Evolutionary conservation across 1,140 invertebrate species (phyloP), one percentile per base, ranked within the genome.

Genomic region (Ceratina japonica): DNA sequence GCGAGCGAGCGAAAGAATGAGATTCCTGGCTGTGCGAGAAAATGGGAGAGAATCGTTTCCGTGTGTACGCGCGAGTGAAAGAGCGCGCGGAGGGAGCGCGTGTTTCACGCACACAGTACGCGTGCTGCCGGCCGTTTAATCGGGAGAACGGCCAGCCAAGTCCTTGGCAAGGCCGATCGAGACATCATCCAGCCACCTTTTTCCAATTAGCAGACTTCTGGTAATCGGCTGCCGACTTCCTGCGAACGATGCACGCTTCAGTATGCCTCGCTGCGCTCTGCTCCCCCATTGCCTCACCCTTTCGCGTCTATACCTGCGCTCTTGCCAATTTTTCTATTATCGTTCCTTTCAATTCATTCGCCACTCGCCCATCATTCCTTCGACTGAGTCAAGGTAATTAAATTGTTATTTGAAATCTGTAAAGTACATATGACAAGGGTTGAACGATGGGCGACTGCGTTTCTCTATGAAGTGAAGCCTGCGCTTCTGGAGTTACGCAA

Each of bases 131-230:
- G 15, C 13, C 77, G 79, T 64, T 73, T 76, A 44, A 74, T 54
- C n/a, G 64, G 66, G 76, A 79, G 76, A 80, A 82, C 61, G 68
- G 68, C 49, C 66, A 65, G 79, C 64, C 73, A 64, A 87, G 86
- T 86, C 83, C 87, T 89, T 89, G 88, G 69, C 85, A 89, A 89
- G 86, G 87, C 80, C 87, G 84, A 80, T 83, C 69, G 76, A 49
- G 44, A 51, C 74, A 65, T 75, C 78, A 80, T 87, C 80, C 78
- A 66, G 80, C 71, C 76, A 80, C 80, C 86, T 86, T 84, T 86
- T 87, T 84, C 66, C 66, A 87, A 86, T 86, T 81, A 85, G 75
- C 59, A n/a, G 73, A 76, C 78, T 76, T 81, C 77, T 59, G 66
- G 70, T 78, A 82, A 86, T 70, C 56, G 44, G 52, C 37, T 66